Evolutionary conservation across 2,113 vertebrate species (phyloP).

Genomic region (Cyanoderma ruficeps): DNA sequence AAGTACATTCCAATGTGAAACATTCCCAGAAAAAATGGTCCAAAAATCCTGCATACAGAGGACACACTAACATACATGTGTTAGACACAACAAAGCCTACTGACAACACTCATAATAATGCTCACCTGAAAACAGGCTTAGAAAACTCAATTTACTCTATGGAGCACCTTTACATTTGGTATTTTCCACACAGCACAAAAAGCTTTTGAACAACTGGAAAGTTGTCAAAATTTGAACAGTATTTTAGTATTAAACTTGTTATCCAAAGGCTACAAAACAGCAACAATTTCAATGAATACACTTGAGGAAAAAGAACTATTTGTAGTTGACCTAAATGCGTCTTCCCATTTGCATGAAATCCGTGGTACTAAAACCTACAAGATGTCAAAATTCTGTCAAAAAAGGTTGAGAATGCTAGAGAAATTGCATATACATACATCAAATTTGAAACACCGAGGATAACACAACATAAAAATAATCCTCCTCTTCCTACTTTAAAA

Average conservation of each 20-base stretch:
- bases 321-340: not conserved
- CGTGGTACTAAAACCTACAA: not conserved
- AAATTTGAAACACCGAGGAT: not conserved
- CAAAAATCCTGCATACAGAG: not conserved
- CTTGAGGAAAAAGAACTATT: not conserved
- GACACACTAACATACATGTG: accelerated
- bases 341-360: not conserved
- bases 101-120: not conserved
- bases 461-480: not conserved
- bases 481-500: not conserved
- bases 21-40: accelerated
- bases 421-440: not conserved
- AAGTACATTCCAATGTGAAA: not conserved
- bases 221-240: not conserved
- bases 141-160: not conserved
- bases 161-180: not conserved
- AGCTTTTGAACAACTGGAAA: not conserved
- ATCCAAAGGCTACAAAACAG: not conserved
- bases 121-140: not conserved
- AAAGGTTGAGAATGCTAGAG: not conserved
- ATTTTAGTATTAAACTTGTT: not conserved
- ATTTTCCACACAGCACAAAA: not conserved
- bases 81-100: not conserved
- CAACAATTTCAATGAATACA: not conserved
- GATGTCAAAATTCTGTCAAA: not conserved